These are phyloP conservation scores for Anguilla marmorata DNA, from an alignment of 2,797 vertebrate species.

Conservation along the genomic window DNA sequence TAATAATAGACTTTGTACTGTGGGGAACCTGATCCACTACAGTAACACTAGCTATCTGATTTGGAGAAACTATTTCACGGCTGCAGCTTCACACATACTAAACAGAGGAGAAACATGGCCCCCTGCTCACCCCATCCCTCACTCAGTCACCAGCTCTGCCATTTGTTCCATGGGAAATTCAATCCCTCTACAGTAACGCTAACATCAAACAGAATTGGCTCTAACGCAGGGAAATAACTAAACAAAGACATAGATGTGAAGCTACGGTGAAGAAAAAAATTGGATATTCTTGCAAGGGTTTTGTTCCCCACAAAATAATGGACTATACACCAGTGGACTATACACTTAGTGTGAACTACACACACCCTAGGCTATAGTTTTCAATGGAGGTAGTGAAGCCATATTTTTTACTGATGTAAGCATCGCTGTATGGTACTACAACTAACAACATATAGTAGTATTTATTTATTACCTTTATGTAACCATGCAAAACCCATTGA, in stretches of 20 bases:
- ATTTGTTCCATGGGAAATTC: conserved; percentile 9
- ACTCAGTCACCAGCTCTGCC: conserved; percentile 15
- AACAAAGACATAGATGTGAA: conserved; percentile 8
- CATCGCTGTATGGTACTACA: neutral
- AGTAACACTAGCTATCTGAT: conserved; percentile 31
- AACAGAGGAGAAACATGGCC: conserved; percentile 21
- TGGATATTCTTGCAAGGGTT: neutral
- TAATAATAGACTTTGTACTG: conserved; percentile 16
- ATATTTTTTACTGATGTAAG: neutral
- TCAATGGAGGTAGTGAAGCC: neutral
- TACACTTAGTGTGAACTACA: neutral
- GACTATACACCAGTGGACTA: neutral
- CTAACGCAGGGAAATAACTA: neutral
- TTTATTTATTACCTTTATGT: neutral
- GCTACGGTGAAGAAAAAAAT: conserved; percentile 12
- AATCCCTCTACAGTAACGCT: conserved; percentile 10
- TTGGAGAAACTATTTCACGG: conserved; percentile 21
- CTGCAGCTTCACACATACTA: conserved; percentile 32
- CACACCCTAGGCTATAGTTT: neutral
- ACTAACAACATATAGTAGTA: neutral
- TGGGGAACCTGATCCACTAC: conserved; percentile 22
- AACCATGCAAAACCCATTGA: neutral
- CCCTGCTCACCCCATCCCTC: neutral
- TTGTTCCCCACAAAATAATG: neutral
- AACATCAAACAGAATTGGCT: conserved; percentile 21